These are phyloP conservation scores for Notamacropus eugenii DNA, from an alignment of 2,797 vertebrate genomes.

Conservation along the genomic window DNA sequence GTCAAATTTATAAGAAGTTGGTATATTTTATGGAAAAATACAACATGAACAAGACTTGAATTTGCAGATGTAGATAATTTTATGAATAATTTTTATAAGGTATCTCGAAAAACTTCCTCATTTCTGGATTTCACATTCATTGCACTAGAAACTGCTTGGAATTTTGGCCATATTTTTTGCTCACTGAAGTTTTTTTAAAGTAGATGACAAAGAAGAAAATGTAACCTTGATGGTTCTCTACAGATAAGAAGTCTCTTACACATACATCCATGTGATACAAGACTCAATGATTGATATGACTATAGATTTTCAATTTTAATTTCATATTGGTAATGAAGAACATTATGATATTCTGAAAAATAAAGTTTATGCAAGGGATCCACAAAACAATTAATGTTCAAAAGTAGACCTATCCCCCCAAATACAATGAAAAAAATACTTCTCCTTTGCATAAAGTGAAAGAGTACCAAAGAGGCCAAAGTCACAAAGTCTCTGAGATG, in stretches of 20 bases:
- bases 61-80: neutral
- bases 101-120: neutral
- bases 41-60: neutral
- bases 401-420: neutral
- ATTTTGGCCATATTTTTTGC: neutral
- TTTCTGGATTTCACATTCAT: conserved; percentile 14
- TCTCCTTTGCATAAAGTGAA: neutral
- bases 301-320: neutral
- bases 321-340: neutral
- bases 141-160: neutral
- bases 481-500: neutral
- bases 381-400: neutral
- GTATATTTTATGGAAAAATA: neutral
- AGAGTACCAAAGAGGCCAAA: neutral
- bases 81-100: neutral
- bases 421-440: neutral
- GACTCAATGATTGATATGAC: neutral
- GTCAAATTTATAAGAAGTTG: neutral
- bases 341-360: neutral
- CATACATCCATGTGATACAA: neutral
- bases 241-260: neutral
- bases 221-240: neutral
- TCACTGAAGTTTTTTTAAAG: neutral
- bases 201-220: neutral
- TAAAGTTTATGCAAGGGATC: neutral